Conservation (phyloP, 2,888 invertebrate genomes). For the Hofmannophila pseudospretella region DNA sequence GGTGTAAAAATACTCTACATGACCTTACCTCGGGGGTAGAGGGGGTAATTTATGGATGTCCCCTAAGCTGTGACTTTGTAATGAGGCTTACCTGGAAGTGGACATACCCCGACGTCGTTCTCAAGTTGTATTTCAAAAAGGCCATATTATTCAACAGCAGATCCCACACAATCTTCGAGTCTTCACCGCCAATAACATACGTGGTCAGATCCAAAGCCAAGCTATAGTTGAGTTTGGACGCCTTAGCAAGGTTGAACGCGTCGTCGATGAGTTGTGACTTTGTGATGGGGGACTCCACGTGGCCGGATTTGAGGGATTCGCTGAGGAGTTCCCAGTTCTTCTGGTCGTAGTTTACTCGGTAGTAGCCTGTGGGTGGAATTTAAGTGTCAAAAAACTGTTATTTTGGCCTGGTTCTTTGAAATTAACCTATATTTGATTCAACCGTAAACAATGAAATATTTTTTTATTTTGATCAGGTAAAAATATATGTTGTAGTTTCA, state of each 20-base stretch:
- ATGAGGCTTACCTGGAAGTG: slow-evolving; percentile 69
- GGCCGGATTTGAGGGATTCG: slow-evolving; percentile 66
- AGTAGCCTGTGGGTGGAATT: slow-evolving; percentile 56
- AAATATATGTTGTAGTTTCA: too few species aligned
- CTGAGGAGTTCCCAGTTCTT: slow-evolving; percentile 76
- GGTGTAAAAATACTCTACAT: too few species aligned
- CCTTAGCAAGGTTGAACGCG: slow-evolving; percentile 81
- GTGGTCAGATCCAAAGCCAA: slow-evolving; percentile 80
- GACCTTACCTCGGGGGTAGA: too few species aligned
- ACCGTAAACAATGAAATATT: too few species aligned
- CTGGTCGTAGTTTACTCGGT: slow-evolving; percentile 80
- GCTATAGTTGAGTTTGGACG: slow-evolving; percentile 75
- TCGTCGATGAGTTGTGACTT: slow-evolving; percentile 86
- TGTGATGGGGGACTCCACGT: slow-evolving; percentile 75
- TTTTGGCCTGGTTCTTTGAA: too few species aligned
- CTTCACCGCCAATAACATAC: slow-evolving; percentile 78
- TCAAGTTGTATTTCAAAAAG: slow-evolving; percentile 66
- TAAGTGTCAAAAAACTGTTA: neutral
- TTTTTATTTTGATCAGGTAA: too few species aligned
- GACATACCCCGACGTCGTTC: slow-evolving; percentile 66
- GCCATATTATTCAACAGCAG: slow-evolving; percentile 76
- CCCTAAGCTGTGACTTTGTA: too few species aligned
- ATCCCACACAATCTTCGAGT: slow-evolving; percentile 83
- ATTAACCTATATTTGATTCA: too few species aligned
- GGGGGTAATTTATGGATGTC: too few species aligned